phyloP scores from a whole-genome alignment of 2,113 vertebrate genomes.

The Zosterops japonicus region DNA sequence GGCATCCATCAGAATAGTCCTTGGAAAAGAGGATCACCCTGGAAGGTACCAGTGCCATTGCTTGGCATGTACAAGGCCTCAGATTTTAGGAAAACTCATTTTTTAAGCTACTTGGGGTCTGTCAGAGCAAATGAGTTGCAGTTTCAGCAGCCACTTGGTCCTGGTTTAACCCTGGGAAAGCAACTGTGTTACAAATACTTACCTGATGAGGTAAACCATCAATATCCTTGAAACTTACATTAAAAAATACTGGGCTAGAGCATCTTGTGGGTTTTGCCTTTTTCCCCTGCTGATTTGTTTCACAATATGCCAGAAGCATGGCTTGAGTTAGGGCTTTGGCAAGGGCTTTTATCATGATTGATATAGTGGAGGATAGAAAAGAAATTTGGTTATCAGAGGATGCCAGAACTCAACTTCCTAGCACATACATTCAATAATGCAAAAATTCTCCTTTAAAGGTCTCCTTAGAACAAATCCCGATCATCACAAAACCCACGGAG shows the following conservation, averaged over 20 bases:
- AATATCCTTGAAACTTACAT: conserved; percentile 45
- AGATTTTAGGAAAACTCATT: not conserved
- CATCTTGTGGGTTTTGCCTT: conserved; percentile 27
- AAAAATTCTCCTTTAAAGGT: conserved; percentile 50
- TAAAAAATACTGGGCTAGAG: conserved; percentile 31
- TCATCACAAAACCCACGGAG: conserved; percentile 27
- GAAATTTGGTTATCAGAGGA: conserved; percentile 58
- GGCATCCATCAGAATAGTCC: accelerated
- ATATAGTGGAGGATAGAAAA: conserved; percentile 61
- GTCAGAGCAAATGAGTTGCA: conserved; percentile 7
- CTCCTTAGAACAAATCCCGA: conserved; percentile 41
- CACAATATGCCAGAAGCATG: conserved; percentile 64
- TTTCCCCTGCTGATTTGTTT: conserved; percentile 4
- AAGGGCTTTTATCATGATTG: conserved; percentile 55
- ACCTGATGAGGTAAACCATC: conserved; percentile 58
- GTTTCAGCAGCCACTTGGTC: conserved; percentile 35
- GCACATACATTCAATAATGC: conserved; percentile 52
- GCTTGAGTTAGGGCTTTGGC: conserved; percentile 69
- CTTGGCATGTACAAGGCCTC: not conserved
- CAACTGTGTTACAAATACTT: conserved; percentile 35
- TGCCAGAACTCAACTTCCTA: conserved; percentile 54
- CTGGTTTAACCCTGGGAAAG: conserved; percentile 34
- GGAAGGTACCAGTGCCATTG: not conserved
- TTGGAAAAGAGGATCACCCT: not conserved
- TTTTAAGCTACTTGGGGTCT: not conserved